These are phyloP conservation scores for Corvus cornix DNA, from an alignment of 2,113 vertebrate species.

Conservation along the genomic window DNA sequence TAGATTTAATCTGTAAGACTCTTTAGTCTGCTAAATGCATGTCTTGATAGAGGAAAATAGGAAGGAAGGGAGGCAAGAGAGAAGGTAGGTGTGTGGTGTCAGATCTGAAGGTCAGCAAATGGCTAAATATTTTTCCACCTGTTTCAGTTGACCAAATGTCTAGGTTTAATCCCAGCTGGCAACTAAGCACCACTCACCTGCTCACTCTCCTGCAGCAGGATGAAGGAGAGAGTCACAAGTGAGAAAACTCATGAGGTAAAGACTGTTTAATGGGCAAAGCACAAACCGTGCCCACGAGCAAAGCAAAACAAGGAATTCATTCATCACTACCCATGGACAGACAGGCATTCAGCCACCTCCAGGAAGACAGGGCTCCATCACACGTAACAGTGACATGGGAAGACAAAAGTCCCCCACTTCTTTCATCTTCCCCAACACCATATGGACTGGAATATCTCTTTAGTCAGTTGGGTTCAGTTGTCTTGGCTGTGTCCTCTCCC, in stretches of 20 bases:
- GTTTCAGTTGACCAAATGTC: not conserved
- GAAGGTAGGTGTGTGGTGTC: not conserved
- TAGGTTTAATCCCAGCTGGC: not conserved
- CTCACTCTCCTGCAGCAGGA: not conserved
- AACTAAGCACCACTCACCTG: not conserved
- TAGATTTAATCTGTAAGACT: not conserved
- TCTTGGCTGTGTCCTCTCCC: not conserved
- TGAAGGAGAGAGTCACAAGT: rapidly evolving
- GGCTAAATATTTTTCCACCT: not conserved
- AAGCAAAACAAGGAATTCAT: not conserved
- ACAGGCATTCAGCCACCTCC: not conserved
- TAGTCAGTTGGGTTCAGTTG: not conserved
- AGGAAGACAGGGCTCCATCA: not conserved
- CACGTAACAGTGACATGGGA: rapidly evolving
- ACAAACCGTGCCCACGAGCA: not conserved
- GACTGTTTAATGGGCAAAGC: not conserved
- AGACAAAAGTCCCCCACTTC: not conserved
- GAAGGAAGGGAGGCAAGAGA: not conserved
- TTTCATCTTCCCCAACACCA: not conserved
- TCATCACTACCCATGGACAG: not conserved
- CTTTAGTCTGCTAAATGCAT: not conserved
- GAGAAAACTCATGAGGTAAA: not conserved
- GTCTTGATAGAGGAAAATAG: not conserved
- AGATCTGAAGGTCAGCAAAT: not conserved
- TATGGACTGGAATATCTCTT: not conserved